Evolutionary conservation across 2,888 invertebrate species (phyloP), one percentile per base, ranked within the genome.

Genomic region (Chydorus sphaericus): DNA sequence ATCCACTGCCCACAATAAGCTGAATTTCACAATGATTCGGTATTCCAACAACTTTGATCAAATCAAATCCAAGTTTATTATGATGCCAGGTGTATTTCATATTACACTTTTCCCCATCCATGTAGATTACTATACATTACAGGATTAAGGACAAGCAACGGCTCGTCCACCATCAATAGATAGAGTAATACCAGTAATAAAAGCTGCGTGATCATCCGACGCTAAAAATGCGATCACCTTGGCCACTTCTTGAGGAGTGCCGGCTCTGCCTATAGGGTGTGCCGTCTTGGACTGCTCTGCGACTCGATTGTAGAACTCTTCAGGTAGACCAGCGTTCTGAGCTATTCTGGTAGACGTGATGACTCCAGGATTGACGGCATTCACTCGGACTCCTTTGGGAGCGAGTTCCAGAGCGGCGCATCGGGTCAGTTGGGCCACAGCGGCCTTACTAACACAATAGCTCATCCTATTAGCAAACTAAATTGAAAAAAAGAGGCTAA

Each of bases 121-220:
- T n/a, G n/a, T n/a, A n/a, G n/a, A n/a, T n/a, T n/a, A n/a, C n/a
- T n/a, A n/a, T n/a, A n/a, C n/a, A n/a, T n/a, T n/a, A n/a, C n/a
- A n/a, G n/a, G n/a, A n/a, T n/a, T n/a, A n/a, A n/a, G n/a, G n/a
- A n/a, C n/a, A n/a, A n/a, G n/a, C n/a, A n/a, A n/a, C n/a, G n/a
- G n/a, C n/a, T n/a, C 93, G 77, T 0, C 97, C 97, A 23, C 97
- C 97, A 70, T 97, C 97, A 0, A 96, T 86, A 0, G 92, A 85
- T 28, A 98, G 63, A 57, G 82, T 83, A 4, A 79, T 85, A 4
- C 93, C 96, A 7, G 97, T 97, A 4, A 89, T 87, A 66, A 89
- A 94, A 62, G 85, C 87, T 3, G 90, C 82, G 4, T 39, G 39
- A 60, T 82, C 75, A 56, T 86, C 83, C 60, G 91, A 88, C 1